Conservation (phyloP, 1,140 invertebrate species). For the Pseudobourletiella spinata region DNA sequence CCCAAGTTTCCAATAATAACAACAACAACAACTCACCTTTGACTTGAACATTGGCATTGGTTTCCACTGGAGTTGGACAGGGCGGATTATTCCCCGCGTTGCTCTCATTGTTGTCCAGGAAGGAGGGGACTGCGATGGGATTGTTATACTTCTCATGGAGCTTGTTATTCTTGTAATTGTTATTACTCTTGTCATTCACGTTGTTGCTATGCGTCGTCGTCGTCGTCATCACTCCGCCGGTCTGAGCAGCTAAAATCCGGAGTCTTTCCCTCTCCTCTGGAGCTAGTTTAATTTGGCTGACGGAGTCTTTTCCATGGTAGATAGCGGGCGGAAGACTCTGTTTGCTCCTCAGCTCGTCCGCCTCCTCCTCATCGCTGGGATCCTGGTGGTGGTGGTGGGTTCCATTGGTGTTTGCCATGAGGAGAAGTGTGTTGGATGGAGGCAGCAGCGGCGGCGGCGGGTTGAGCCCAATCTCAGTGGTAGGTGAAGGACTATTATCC, state of each 20-base stretch:
- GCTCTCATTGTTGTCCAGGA: conserved; percentile 24
- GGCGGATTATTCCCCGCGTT: conserved; percentile 25
- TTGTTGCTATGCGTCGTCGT: conserved; percentile 6
- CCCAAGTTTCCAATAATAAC: too few species aligned
- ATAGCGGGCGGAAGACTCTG: conserved; percentile 18
- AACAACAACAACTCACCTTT: too few species aligned
- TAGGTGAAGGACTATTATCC: conserved; percentile 33
- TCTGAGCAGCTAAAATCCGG: conserved; percentile 19
- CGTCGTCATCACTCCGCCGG: conserved; percentile 1
- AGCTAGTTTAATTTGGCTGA: conserved; percentile 21
- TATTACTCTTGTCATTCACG: conserved; percentile 11
- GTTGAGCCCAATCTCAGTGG: conserved; percentile 10
- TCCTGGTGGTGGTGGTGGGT: background rate
- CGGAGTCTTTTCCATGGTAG: conserved; percentile 26
- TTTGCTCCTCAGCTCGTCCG: conserved; percentile 4
- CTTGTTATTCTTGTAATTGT: conserved; percentile 21
- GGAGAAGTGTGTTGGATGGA: too few species aligned
- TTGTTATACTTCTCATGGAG: conserved; percentile 10
- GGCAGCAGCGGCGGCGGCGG: background rate
- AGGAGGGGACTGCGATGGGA: conserved; percentile 15
- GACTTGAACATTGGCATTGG: conserved; percentile 15
- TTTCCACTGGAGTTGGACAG: conserved; percentile 18
- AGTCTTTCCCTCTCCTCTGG: conserved; percentile 20
- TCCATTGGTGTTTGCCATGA: too few species aligned
- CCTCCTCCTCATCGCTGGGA: conserved; percentile 22